Evolutionary conservation across 2,113 vertebrate species (phyloP), one percentile per base, ranked within the genome.

Genomic region (Zootoca vivipara): DNA sequence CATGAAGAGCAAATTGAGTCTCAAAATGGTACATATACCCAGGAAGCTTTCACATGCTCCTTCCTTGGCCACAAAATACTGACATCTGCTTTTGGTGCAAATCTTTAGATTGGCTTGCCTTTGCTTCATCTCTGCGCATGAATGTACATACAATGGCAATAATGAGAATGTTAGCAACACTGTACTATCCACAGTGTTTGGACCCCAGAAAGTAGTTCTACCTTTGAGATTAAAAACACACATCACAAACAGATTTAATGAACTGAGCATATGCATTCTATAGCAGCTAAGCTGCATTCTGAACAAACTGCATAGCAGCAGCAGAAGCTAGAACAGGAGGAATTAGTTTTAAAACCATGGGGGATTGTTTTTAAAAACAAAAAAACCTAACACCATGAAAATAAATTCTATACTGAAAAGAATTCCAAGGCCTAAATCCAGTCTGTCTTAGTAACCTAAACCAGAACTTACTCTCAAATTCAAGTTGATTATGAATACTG

Each of bases 1-100:
- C 93, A 97, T 94, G 88, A 96, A 97, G 82, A 97, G 94, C 93
- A 96, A 93, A 96, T 94, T 88, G 96, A 87, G 94, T 95, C 92
- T 95, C 89, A 85, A 93, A 96, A 95, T 96, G 90, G 96, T 97
- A 95, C 93, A 95, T 95, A 96, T 93, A 94, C 87, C 91, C 92
- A 93, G 82, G 92, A 95, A 87, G 93, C 89, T 90, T 95, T 96
- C 94, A 89, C 92, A 94, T 94, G 91, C 94, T 95, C 94, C 93
- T 95, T 94, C 78, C 91, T 93, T 87, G 93, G 75, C 95, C 90
- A 93, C 94, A 95, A 95, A 52, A 97, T 96, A 97, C 96, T 96
- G 95, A 95, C 86, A 95, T 87, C 85, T 83, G 69, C 93, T 85
- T 89, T 80, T 91, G 86, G 89, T 84, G 91, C 92, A 88, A 67